Percentiles rank a stretch among this genome's conserved stretches.
Evolutionary conservation across 2,113 vertebrate genomes (phyloP).

Genomic region (Oryzias javanicus): DNA sequence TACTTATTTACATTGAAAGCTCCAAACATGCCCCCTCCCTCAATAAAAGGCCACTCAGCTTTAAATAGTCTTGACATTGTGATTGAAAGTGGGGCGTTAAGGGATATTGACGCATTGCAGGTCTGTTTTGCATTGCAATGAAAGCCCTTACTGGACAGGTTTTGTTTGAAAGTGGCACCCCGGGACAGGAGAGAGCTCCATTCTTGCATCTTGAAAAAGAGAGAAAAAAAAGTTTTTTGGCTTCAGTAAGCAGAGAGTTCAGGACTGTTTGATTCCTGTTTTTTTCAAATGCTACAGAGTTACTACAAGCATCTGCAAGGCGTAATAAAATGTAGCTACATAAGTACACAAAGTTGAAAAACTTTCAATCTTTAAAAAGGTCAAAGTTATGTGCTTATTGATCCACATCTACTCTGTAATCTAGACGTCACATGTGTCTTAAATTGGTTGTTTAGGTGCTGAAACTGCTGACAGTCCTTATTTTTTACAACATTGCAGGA

Average conservation of each 20-base stretch:
- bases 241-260: constrained; percentile 12
- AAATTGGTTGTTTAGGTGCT: too few relatives aligned
- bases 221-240: constrained; percentile 54
- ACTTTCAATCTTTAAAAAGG: too few relatives aligned
- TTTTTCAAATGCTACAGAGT: too few relatives aligned
- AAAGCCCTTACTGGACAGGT: constrained; percentile 64
- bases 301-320: too few relatives aligned
- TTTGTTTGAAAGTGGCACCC: constrained; percentile 63
- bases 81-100: constrained; percentile 73
- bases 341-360: too few relatives aligned
- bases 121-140: constrained; percentile 74
- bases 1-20: too few relatives aligned
- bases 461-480: background rate
- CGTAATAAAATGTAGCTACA: too few relatives aligned
- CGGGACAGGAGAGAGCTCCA: constrained; percentile 39
- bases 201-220: constrained; percentile 53
- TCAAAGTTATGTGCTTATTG: too few relatives aligned
- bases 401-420: too few relatives aligned
- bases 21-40: constrained; percentile 37
- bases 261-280: too few relatives aligned
- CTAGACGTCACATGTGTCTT: too few relatives aligned
- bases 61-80: constrained; percentile 71
- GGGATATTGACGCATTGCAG: constrained; percentile 64
- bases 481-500: background rate
- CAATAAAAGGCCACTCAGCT: constrained; percentile 50